Evolutionary conservation across 2,797 vertebrate genomes (phyloP).

Genomic region (Potorous gilbertii): DNA sequence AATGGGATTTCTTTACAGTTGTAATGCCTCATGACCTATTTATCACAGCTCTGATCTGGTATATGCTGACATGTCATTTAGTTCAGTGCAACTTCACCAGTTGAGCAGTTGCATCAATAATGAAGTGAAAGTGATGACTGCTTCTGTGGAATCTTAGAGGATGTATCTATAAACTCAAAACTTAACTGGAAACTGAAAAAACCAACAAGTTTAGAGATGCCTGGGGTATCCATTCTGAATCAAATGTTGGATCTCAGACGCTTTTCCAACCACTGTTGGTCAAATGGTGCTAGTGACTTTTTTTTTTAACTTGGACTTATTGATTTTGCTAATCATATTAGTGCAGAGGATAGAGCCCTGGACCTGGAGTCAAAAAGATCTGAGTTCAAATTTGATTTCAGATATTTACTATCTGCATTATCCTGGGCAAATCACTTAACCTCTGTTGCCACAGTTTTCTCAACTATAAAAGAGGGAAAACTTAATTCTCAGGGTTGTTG

Average conservation of each 20-base stretch:
- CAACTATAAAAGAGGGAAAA: not conserved
- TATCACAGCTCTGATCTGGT: not conserved
- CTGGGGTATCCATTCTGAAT: fast-evolving
- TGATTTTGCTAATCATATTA: fast-evolving
- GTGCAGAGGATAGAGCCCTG: not conserved
- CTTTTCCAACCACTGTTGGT: fast-evolving
- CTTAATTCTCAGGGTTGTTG: not conserved
- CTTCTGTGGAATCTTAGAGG: not conserved
- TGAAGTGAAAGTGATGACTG: fast-evolving
- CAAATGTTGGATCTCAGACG: fast-evolving
- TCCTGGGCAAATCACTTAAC: too few species aligned
- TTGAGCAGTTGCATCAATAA: not conserved
- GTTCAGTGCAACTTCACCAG: not conserved
- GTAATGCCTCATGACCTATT: not conserved
- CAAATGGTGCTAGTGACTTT: fast-evolving
- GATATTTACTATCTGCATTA: fast-evolving
- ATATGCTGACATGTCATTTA: not conserved
- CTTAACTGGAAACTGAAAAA: too few species aligned
- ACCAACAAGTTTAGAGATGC: fast-evolving
- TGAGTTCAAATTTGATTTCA: not conserved
- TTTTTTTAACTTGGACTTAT: not conserved
- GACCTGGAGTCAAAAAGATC: too few species aligned
- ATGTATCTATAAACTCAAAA: not conserved
- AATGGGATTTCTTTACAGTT: not conserved
- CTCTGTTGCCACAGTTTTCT: not conserved